phyloP scores from a whole-genome alignment of 2,797 vertebrate genomes.

The Urophycis tenuis region DNA sequence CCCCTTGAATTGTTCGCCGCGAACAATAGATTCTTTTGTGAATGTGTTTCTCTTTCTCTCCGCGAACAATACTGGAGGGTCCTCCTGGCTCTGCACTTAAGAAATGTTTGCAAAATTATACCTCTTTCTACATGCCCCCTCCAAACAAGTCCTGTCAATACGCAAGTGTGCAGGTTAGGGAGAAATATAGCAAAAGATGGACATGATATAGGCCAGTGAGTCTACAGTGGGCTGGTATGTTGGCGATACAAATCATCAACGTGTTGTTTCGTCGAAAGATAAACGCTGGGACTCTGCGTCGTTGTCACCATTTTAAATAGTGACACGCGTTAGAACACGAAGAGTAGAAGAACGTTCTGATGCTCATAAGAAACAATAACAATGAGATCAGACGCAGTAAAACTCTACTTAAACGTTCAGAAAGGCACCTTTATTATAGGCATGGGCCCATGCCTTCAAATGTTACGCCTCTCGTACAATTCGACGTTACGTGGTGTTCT shows the following conservation, averaged over 20 bases:
- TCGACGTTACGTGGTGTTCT: background rate
- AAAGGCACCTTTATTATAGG: too few species aligned
- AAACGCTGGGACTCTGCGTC: background rate
- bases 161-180: constrained; percentile 62
- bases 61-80: constrained; percentile 73
- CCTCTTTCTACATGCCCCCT: constrained; percentile 73
- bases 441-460: background rate
- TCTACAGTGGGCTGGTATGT: background rate
- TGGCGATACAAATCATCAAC: too few species aligned
- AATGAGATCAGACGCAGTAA: background rate
- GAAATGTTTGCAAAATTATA: constrained; percentile 91
- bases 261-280: too few species aligned
- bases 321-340: background rate
- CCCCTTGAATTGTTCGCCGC: constrained; percentile 72
- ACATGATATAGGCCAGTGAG: background rate
- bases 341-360: background rate
- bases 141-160: constrained; percentile 70
- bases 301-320: too few species aligned
- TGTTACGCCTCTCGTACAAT: background rate
- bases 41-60: constrained; percentile 82
- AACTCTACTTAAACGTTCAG: background rate
- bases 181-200: constrained; percentile 32
- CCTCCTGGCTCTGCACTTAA: constrained; percentile 80
- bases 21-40: constrained; percentile 81
- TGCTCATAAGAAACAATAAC: background rate